Evolutionary conservation across 2,113 vertebrate species (phyloP), one percentile per base, ranked within the genome.

Genomic region (Ciconia boyciana): DNA sequence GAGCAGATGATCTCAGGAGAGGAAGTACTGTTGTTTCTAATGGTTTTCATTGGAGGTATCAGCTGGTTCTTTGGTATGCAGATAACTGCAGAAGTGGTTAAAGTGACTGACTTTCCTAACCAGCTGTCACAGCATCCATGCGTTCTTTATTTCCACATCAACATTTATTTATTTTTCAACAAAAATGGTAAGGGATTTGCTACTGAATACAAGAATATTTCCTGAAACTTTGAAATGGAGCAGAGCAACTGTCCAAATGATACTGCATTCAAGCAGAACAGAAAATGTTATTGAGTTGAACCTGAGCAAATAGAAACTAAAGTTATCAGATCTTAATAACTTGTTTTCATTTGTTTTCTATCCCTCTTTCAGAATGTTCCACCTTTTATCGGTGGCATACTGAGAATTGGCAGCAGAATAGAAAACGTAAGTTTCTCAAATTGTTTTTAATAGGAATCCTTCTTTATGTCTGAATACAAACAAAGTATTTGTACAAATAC

Each of bases 341-440:
- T 64, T 64, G 39, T 10, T 44, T 36, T 64, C 51, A 60, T 60
- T 79, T 77, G 36, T 87, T 87, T 94, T 94, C 57, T 13, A 0
- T 58, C 8, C 4, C 83, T 25, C 1, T 58, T 60, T 2, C 94
- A 98, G 98, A 97, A 98, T 20, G 34, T 97, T 75, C 95, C 95
- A 6, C 58, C 70, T 81, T 97, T 97, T 77, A 98, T 98, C 34
- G 60, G 72, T 61, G 95, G 94, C 46, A 55, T 98, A 90, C 68
- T 98, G 89, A 97, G 82, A 95, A 98, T 98, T 83, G 98, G 97
- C 68, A 97, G 64, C 76, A 94, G 88, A 62, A 87, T 98, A 93
- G 96, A 98, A 93, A 96, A 94, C 15, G 98, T 98, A 97, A 98
- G 98, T 98, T 83, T 52, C 58, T 83, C 4, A 0, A 34, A 4